Conservation (phyloP, 1,140 invertebrate species). For the Macrocentrus cingulum region DNA sequence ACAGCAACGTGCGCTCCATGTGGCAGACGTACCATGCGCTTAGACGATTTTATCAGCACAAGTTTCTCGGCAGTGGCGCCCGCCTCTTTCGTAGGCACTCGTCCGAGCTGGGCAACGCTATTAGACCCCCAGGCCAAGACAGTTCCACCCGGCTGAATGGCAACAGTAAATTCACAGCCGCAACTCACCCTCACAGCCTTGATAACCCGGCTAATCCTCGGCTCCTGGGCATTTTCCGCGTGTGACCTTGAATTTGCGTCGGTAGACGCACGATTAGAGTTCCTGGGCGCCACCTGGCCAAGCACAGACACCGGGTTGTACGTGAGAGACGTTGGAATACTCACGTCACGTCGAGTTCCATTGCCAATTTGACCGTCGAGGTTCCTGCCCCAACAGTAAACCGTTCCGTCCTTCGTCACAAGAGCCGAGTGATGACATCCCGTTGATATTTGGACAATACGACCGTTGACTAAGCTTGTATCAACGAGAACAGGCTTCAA, state of each 20-base stretch:
- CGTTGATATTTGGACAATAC: slow-evolving; percentile 65
- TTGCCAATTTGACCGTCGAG: slow-evolving; percentile 73
- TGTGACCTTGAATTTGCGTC: slow-evolving; percentile 25
- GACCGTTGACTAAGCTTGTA: slow-evolving; percentile 61
- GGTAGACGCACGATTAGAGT: neutral
- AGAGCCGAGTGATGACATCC: slow-evolving; percentile 71
- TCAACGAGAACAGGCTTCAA: slow-evolving; percentile 63
- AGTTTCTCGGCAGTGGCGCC: slow-evolving; percentile 43
- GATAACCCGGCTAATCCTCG: slow-evolving; percentile 40
- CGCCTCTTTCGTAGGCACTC: slow-evolving; percentile 41
- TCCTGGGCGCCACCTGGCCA: slow-evolving; percentile 40
- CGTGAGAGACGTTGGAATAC: slow-evolving; percentile 47
- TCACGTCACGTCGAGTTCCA: slow-evolving; percentile 58
- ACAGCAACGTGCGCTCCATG: slow-evolving; percentile 50
- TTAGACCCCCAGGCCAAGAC: slow-evolving; percentile 55
- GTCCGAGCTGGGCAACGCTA: slow-evolving; percentile 48
- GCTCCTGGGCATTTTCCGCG: slow-evolving; percentile 22
- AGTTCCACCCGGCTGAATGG: slow-evolving; percentile 64
- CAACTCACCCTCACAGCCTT: slow-evolving; percentile 62
- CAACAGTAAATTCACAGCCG: slow-evolving; percentile 73
- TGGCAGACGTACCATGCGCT: slow-evolving; percentile 57
- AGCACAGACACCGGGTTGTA: slow-evolving; percentile 39
- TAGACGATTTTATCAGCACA: slow-evolving; percentile 52
- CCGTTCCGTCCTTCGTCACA: slow-evolving; percentile 65
- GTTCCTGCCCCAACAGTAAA: slow-evolving; percentile 73